Evolutionary conservation across 1,140 invertebrate genomes (phyloP).

Genomic region (Drosophila ogumai): DNA sequence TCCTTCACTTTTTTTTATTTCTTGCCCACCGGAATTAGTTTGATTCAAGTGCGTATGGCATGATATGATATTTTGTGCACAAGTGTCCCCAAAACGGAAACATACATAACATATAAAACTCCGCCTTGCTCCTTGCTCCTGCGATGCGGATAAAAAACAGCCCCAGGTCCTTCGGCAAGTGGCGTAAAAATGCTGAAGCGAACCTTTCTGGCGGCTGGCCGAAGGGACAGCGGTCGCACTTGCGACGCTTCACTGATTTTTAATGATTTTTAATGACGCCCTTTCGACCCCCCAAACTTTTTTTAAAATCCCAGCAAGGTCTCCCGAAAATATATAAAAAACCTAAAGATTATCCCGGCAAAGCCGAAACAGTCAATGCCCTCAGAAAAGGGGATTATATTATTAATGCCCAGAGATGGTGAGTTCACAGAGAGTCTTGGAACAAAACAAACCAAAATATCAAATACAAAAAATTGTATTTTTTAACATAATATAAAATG

Average conservation of each 20-base stretch:
- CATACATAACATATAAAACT: not conserved
- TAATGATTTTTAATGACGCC: conserved; percentile 74
- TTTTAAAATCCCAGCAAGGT: conserved; percentile 6
- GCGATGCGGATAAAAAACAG: conserved; percentile 1
- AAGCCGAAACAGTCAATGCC: conserved; percentile 9
- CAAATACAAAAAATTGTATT: not conserved
- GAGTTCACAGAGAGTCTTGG: not conserved
- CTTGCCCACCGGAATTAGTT: conserved; percentile 22
- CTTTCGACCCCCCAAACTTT: conserved; percentile 21
- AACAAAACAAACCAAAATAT: not conserved
- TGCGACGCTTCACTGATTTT: conserved; percentile 65
- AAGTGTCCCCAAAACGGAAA: conserved; percentile 15
- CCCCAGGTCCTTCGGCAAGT: conserved; percentile 25
- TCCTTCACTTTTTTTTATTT: not conserved
- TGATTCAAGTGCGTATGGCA: conserved; percentile 44
- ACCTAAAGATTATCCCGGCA: conserved; percentile 7
- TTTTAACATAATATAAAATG: not conserved
- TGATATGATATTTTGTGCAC: conserved; percentile 42
- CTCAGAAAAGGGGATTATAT: conserved; percentile 2
- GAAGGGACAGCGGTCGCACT: conserved; percentile 68
- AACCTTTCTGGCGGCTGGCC: conserved; percentile 42
- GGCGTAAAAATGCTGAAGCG: conserved; percentile 38
- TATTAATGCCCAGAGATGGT: conserved; percentile 2
- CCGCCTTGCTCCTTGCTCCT: too few relatives aligned
- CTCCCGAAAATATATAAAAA: not conserved